A percentile compares a stretch with the other conserved stretches of the same genome.
phyloP scores from a whole-genome alignment of 2,797 vertebrate genomes.

The Gymnoscopelus braueri region DNA sequence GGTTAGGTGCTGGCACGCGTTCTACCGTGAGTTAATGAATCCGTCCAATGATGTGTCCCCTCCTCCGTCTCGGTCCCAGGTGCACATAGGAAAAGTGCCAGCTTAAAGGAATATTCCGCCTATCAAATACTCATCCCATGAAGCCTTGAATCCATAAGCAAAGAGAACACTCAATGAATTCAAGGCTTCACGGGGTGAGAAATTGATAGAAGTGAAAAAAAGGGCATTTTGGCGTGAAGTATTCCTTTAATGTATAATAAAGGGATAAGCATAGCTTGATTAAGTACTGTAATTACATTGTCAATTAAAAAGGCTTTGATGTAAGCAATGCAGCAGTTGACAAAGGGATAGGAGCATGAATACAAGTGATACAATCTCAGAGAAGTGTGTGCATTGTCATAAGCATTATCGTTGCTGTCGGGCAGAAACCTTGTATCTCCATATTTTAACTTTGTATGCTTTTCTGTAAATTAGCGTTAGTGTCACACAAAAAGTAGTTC shows the following conservation, averaged over 20 bases:
- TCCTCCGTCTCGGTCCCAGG: conserved; percentile 34
- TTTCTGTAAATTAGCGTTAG: too few relatives aligned
- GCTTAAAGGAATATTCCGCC: not conserved
- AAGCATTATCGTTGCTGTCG: too few relatives aligned
- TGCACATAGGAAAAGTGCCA: conserved; percentile 35
- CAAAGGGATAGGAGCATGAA: conserved; percentile 26
- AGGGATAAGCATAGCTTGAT: conserved; percentile 20
- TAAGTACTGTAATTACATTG: conserved; percentile 4
- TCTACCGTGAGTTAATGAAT: conserved; percentile 44
- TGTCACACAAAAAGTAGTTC: too few relatives aligned
- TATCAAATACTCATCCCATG: too few relatives aligned
- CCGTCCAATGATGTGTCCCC: conserved; percentile 47
- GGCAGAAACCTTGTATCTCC: too few relatives aligned
- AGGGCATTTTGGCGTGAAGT: not conserved
- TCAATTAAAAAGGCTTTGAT: conserved; percentile 20
- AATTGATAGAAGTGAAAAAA: too few relatives aligned
- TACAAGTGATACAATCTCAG: conserved; percentile 4
- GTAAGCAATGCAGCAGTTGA: conserved; percentile 6
- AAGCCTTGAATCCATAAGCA: too few relatives aligned
- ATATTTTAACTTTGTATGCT: too few relatives aligned
- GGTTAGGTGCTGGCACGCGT: conserved; percentile 14
- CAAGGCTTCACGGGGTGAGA: too few relatives aligned
- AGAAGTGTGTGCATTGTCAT: too few relatives aligned
- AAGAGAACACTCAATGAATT: too few relatives aligned
- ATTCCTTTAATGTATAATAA: not conserved